Evolutionary conservation across 2,888 invertebrate genomes (phyloP).

Genomic region (Strigamia crassipes): DNA sequence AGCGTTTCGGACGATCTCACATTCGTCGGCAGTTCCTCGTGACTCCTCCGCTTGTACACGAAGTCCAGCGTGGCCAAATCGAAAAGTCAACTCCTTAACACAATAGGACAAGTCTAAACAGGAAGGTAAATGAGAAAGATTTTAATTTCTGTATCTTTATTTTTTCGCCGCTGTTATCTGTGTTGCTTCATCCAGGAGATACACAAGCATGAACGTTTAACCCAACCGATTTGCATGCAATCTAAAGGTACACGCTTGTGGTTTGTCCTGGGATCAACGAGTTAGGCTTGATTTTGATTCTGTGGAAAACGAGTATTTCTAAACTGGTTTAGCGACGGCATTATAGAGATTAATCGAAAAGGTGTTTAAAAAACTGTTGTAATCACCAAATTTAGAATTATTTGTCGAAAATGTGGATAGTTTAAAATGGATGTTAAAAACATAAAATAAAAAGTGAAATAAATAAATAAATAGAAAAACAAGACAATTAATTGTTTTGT

Average conservation of each 20-base stretch:
- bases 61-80: background rate
- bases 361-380: background rate
- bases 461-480: no score
- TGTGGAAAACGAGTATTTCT: background rate
- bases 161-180: background rate
- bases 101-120: background rate
- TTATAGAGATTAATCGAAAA: background rate
- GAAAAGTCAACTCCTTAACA: background rate
- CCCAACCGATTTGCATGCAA: background rate
- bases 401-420: no score
- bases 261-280: conserved; percentile 7
- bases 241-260: background rate
- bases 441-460: no score
- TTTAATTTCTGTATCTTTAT: background rate
- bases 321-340: background rate
- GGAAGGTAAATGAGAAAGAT: background rate
- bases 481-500: no score
- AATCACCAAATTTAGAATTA: background rate
- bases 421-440: no score
- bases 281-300: background rate
- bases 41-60: conserved; percentile 8
- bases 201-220: background rate
- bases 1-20: conserved; percentile 15
- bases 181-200: background rate
- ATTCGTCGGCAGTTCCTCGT: conserved; percentile 30